phyloP scores from a whole-genome alignment of 1,140 invertebrate species.

The Whitmania pigra region DNA sequence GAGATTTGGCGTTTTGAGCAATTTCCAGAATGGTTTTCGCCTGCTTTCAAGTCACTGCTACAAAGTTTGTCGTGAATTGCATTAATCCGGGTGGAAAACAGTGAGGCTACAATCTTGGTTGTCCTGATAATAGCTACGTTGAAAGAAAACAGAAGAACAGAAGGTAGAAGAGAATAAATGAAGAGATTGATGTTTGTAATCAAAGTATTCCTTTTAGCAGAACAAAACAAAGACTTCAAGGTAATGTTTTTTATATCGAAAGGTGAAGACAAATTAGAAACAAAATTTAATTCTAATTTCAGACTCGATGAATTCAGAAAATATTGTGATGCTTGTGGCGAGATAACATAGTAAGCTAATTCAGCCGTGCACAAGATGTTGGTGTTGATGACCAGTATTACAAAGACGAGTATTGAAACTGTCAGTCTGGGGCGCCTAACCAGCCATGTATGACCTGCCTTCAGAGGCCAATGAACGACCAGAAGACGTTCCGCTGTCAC shows the following conservation, averaged over 20 bases:
- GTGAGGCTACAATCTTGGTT: neutral
- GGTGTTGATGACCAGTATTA: conserved; percentile 9
- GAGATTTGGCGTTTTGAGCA: too few species aligned
- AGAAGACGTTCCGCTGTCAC: conserved; percentile 17
- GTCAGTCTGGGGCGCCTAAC: conserved; percentile 11
- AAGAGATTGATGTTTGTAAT: conserved; percentile 17
- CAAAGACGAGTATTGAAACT: neutral
- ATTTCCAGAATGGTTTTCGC: too few species aligned
- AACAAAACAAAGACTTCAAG: too few species aligned
- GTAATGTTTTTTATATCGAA: too few species aligned
- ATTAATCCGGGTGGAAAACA: too few species aligned
- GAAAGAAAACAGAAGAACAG: conserved; percentile 7
- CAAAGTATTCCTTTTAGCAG: neutral
- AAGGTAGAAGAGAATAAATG: conserved; percentile 16
- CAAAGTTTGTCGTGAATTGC: too few species aligned
- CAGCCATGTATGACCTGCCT: neutral
- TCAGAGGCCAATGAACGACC: conserved; percentile 18
- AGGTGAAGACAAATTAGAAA: too few species aligned
- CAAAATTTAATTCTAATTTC: too few species aligned
- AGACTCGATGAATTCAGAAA: too few species aligned
- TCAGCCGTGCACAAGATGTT: conserved; percentile 1
- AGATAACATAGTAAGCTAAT: too few species aligned
- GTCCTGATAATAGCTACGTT: conserved; percentile 17
- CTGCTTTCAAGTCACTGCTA: neutral
- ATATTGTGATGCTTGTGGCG: too few species aligned